Conservation (phyloP, 2,888 invertebrate species). For the Xylota segnis region DNA sequence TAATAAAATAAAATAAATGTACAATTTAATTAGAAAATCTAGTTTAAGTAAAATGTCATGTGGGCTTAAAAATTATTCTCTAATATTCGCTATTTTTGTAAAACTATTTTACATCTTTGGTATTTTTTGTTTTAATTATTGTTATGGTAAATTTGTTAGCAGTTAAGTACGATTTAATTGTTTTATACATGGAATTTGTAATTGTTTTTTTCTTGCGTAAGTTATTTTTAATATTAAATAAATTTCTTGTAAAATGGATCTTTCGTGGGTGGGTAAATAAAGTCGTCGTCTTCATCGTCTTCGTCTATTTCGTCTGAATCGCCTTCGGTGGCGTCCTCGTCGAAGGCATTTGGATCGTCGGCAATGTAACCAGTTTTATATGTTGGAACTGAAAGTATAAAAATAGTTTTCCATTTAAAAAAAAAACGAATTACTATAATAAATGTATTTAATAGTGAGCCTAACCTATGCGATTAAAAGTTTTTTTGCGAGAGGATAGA, state of each 20-base stretch:
- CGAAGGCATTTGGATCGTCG: constrained; percentile 78
- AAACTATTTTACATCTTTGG: constrained; percentile 79
- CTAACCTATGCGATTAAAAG: too few relatives aligned
- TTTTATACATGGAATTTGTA: constrained; percentile 72
- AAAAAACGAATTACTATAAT: too few relatives aligned
- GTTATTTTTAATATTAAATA: constrained; percentile 40
- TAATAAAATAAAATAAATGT: constrained; percentile 46
- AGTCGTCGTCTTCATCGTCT: constrained; percentile 64
- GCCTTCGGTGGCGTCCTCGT: constrained; percentile 41
- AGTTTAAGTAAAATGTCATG: constrained; percentile 58
- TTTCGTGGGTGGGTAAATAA: constrained; percentile 58
- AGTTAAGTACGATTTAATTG: constrained; percentile 54
- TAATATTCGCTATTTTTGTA: constrained; percentile 52
- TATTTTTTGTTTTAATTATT: constrained; percentile 65
- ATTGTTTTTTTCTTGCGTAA: constrained; percentile 10
- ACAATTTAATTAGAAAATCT: constrained; percentile 42
- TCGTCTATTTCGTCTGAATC: constrained; percentile 73
- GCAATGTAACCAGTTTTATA: constrained; percentile 79
- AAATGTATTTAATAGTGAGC: too few relatives aligned
- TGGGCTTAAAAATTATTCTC: constrained; percentile 44
- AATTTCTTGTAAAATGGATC: constrained; percentile 64
- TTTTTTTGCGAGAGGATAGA: too few relatives aligned
- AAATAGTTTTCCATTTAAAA: not conserved
- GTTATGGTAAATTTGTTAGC: constrained; percentile 55
- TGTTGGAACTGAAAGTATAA: constrained; percentile 79